These are phyloP conservation scores for Ailuropoda melanoleuca DNA, from an alignment of 2,113 vertebrate genomes.

Conservation along the genomic window DNA sequence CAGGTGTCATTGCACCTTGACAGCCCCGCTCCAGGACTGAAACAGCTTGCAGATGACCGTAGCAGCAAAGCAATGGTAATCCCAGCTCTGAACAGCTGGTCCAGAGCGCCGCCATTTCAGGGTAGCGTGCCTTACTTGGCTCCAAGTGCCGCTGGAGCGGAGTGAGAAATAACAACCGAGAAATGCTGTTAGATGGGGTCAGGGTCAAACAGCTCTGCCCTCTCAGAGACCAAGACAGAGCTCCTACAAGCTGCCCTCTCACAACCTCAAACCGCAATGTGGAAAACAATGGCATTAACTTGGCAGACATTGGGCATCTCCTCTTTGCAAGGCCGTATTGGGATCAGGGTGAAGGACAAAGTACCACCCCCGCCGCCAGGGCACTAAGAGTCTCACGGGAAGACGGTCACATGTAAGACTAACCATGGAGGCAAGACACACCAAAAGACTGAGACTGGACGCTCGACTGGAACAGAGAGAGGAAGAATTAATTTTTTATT, in stretches of 20 bases:
- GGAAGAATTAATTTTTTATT: not conserved
- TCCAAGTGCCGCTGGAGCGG: slow-evolving; percentile 10
- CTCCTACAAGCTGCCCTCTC: not conserved
- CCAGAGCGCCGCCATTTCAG: slow-evolving; percentile 53
- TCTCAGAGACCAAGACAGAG: slow-evolving; percentile 21
- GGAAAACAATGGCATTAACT: not conserved
- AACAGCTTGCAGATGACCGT: slow-evolving; percentile 80
- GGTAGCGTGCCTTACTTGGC: slow-evolving; percentile 10
- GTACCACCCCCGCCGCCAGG: not conserved
- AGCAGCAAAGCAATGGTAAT: slow-evolving; percentile 80
- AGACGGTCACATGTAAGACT: not conserved
- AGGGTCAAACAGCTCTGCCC: slow-evolving; percentile 51
- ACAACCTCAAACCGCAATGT: not conserved
- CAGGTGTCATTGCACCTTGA: slow-evolving; percentile 77
- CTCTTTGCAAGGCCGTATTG: not conserved
- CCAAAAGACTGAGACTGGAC: not conserved
- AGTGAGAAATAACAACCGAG: slow-evolving; percentile 21
- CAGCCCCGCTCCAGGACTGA: slow-evolving; percentile 73
- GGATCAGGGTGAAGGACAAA: not conserved
- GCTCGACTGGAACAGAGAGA: not conserved
- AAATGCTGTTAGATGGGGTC: not conserved
- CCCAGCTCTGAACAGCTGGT: slow-evolving; percentile 77
- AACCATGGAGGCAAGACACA: not conserved
- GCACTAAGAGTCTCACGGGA: not conserved
- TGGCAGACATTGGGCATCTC: not conserved